Base-by-base conservation (phyloP, 2,888 invertebrate genomes). In the Drosophila merina region DNA sequence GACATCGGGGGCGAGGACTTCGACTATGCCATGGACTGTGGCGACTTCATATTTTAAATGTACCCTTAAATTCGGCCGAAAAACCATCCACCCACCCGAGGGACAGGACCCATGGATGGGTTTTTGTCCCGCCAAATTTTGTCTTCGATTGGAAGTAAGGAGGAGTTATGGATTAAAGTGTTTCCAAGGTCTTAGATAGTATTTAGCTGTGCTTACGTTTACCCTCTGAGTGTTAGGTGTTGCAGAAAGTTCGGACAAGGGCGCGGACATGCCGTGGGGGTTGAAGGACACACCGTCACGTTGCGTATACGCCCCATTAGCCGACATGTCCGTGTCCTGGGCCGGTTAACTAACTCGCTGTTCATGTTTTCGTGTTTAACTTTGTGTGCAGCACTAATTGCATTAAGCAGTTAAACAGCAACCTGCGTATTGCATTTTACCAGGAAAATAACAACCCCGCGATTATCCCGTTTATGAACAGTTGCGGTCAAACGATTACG, bases 21-120 rank as follows among this genome's bases (percentile, higher is more conserved):
- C 92, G 95, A 95, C 89, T 93, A 94, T 69, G 94, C 95, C 45
- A 94, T 95, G 72, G 95, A 95, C 89, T 95, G 95, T 88, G 95
- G 95, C 0, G 95, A 95, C 83, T 94, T 95, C 88, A 94, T 94
- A 93, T 94, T 94, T 93, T 94, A 94, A 90, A 84, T 25, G 26
- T 33, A 28, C 33, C 10, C 38, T n/a, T 63, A 8, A 42, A 38
- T 8, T 20, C 40, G 40, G 55, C 38, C 57, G 28, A 4, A 28
- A 28, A 28, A 28, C 31, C 31, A 40, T 20, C n/a, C 45, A 40
- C 49, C 49, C 42, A 57, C 50, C 38, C 44, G 20, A 12, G 31
- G 45, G 31, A 30, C 48, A 45, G 25, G 50, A 28, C 42, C 20
- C 60, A 45, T 47, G 59, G 6, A 36, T 48, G 4, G 20, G 42